Percentiles rank a stretch among this genome's conserved stretches.
Evolutionary conservation across 2,888 invertebrate species (phyloP).

Genomic region (Macrophya alboannulata): DNA sequence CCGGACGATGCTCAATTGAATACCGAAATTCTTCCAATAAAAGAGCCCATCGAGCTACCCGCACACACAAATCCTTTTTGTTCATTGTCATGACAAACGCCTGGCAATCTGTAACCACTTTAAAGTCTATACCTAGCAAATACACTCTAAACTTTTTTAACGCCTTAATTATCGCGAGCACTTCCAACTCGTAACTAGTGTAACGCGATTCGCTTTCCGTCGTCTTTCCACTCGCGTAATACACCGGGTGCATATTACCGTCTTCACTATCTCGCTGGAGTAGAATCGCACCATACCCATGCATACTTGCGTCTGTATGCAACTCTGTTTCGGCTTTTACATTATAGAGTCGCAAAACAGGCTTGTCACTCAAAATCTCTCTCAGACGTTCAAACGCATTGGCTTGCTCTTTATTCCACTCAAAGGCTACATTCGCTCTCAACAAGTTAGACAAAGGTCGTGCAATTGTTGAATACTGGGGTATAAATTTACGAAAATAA

Average conservation of each 20-base stretch:
- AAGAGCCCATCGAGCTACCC: conserved; percentile 66
- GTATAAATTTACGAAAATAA: conserved; percentile 62
- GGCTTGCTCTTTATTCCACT: conserved; percentile 5
- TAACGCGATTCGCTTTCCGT: conserved; percentile 63
- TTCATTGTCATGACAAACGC: conserved; percentile 64
- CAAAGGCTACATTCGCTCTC: conserved; percentile 13
- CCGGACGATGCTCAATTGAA: conserved; percentile 60
- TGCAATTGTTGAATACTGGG: conserved; percentile 51
- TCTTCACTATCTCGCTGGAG: conserved; percentile 64
- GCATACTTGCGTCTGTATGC: conserved; percentile 60
- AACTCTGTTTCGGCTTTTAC: conserved; percentile 53
- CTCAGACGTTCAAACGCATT: conserved; percentile 53
- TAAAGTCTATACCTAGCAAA: conserved; percentile 63
- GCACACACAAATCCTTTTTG: conserved; percentile 63
- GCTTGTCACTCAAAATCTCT: conserved; percentile 31
- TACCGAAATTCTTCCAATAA: conserved; percentile 65
- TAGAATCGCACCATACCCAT: conserved; percentile 63
- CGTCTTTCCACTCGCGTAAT: conserved; percentile 66
- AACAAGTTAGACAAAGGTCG: conserved; percentile 54
- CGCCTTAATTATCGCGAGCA: conserved; percentile 65
- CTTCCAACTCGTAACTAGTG: conserved; percentile 68
- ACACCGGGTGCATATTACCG: conserved; percentile 62
- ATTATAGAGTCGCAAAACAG: conserved; percentile 57
- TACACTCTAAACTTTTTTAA: conserved; percentile 67
- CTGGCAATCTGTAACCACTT: conserved; percentile 66